Base-by-base conservation (phyloP, 2,797 vertebrate genomes). In the Philypnodon macrostomus region DNA sequence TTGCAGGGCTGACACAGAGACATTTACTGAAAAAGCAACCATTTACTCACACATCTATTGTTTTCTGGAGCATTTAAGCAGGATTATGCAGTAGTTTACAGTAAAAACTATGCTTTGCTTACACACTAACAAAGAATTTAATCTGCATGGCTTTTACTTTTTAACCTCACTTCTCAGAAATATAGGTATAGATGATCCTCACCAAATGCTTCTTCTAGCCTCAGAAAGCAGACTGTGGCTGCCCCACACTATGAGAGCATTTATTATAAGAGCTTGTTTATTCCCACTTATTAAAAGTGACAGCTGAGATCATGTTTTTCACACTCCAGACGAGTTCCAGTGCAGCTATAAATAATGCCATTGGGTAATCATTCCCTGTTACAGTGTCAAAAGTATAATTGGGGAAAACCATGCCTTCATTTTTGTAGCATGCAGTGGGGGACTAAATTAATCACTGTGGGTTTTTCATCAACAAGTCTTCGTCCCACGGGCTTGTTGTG, bases 291-390 rank as follows among this genome's bases (percentile, higher is more conserved):
- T 6, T 30, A 15, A 31, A 3, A 32, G 40, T 67, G 66, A 70
- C 44, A 57, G 49, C 58, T 76, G 60, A 84, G 71, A 55, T 80
- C 69, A 71, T 81, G 64, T 73, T 75, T 68, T 74, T 81, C 58
- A 61, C 75, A 63, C 65, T 68, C 21, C 51, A 69, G 53, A 70
- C 44, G 24, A 17, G 68, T 19, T 70, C 50, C 53, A 70, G 14
- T 9, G 19, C 32, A 49, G 65, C 58, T 51, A 61, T 57, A 67
- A 80, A 83, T 69, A 60, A 68, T 46, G 52, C 53, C 48, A 52
- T 8, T 21, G 29, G 41, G 29, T 2, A 35, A 60, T 54, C 1
- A n/a, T 31, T 57, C 44, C 63, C 23, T 23, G 16, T 21, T 61
- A 65, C 5, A 50, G 32, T 24, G 16, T 38, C 49, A 39, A 18